Conservation (phyloP, 53 echinoderm and acorn worm genomes). For the Stichopus horrens region DNA sequence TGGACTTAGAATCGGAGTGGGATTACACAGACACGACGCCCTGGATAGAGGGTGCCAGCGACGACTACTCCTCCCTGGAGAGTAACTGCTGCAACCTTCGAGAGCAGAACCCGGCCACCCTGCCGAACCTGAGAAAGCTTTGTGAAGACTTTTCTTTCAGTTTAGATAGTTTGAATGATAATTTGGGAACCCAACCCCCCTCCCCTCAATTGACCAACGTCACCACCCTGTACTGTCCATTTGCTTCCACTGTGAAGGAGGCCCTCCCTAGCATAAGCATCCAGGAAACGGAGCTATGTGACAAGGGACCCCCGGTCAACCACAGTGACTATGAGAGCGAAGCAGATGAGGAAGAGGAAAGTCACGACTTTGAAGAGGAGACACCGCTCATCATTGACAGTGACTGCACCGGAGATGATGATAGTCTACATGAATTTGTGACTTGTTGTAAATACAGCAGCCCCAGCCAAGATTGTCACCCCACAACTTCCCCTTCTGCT, state of each 20-base stretch:
- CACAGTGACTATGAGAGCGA: constrained; percentile 46
- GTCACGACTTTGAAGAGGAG: constrained; percentile 38
- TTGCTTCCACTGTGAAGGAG: constrained; percentile 15
- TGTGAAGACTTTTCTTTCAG: constrained; percentile 84
- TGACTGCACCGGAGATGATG: constrained; percentile 21
- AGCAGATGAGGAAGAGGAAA: constrained; percentile 43
- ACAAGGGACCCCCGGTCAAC: constrained; percentile 37
- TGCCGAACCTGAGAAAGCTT: constrained; percentile 22
- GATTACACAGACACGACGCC: constrained; percentile 23
- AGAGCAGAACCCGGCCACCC: neutral
- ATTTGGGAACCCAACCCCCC: constrained; percentile 61
- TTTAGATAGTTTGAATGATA: constrained; percentile 94
- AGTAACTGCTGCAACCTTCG: constrained; percentile 20
- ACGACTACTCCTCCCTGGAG: constrained; percentile 32
- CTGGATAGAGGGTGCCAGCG: constrained; percentile 30
- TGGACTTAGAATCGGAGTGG: constrained; percentile 35
- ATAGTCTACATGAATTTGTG: constrained; percentile 42
- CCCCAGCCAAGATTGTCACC: neutral
- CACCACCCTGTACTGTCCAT: constrained; percentile 24
- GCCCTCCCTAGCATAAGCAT: constrained; percentile 24
- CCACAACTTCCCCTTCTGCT: constrained; percentile 14
- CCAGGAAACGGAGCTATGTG: constrained; percentile 42
- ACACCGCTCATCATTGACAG: constrained; percentile 50
- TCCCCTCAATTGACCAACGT: constrained; percentile 19
- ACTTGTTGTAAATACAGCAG: neutral